Evolutionary conservation across 2,797 vertebrate species (phyloP).

Genomic region (Hippocampus kuda): DNA sequence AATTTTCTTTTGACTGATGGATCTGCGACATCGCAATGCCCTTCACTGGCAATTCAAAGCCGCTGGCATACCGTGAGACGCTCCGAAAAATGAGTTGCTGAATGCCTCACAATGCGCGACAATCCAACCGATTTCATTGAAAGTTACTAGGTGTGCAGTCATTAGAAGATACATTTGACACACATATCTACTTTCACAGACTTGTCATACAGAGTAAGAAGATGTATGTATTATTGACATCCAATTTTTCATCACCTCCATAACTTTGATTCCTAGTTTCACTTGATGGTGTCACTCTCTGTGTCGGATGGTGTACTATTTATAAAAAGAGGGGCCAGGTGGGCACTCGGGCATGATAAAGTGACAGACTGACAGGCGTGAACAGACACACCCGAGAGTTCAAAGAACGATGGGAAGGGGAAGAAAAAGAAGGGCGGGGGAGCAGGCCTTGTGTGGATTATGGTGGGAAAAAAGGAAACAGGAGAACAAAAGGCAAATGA

Average conservation of each 20-base stretch:
- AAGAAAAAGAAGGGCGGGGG: neutral
- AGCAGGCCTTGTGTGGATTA: neutral
- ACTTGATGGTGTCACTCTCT: neutral
- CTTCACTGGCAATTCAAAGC: no score
- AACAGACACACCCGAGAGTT: conserved; percentile 33
- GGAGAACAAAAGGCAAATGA: neutral
- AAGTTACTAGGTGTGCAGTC: neutral
- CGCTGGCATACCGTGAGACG: no score
- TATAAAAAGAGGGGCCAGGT: conserved; percentile 19
- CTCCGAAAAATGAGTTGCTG: no score
- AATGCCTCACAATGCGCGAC: no score
- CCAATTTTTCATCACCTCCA: neutral
- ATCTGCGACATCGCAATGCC: no score
- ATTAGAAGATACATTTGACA: neutral
- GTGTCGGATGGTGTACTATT: conserved; percentile 20
- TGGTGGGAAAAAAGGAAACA: conserved; percentile 4
- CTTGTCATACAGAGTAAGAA: neutral
- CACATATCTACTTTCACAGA: neutral
- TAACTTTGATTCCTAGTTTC: neutral
- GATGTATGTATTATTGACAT: neutral
- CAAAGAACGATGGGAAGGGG: conserved; percentile 8
- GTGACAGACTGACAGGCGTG: conserved; percentile 32
- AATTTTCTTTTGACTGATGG: no score
- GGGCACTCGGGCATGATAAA: conserved; percentile 19
- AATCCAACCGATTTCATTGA: no score